Conservation (phyloP, 2,888 invertebrate species). For the Diogma glabrata region DNA sequence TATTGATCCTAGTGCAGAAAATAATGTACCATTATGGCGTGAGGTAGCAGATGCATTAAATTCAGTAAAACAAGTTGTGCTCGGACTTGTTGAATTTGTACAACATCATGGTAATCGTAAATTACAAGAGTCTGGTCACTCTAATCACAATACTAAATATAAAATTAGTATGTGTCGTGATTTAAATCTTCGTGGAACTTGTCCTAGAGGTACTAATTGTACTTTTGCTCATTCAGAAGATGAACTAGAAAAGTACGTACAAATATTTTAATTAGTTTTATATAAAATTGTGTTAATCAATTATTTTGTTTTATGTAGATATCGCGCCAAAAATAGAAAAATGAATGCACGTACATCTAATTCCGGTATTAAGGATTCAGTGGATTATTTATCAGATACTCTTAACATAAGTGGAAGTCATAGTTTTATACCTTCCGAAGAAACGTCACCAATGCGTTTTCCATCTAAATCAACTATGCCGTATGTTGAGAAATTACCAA, state of each 20-base stretch:
- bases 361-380: slow-evolving; percentile 25
- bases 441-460: slow-evolving; percentile 28
- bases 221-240: slow-evolving; percentile 88
- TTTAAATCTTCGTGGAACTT: slow-evolving; percentile 62
- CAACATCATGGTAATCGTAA: slow-evolving; percentile 61
- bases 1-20: slow-evolving; percentile 74
- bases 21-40: slow-evolving; percentile 48
- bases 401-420: slow-evolving; percentile 9
- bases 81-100: slow-evolving; percentile 66
- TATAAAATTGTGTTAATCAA: not conserved
- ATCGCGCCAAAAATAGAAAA: slow-evolving; percentile 54
- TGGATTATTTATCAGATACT: slow-evolving; percentile 23
- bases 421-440: slow-evolving; percentile 24
- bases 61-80: slow-evolving; percentile 57
- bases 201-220: slow-evolving; percentile 77
- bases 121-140: slow-evolving; percentile 44
- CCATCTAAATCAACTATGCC: slow-evolving; percentile 14
- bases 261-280: slow-evolving; percentile 31
- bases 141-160: slow-evolving; percentile 58
- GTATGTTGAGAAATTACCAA: slow-evolving; percentile 6
- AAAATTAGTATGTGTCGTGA: slow-evolving; percentile 88
- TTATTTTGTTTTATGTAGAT: slow-evolving; percentile 28
- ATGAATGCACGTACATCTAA: slow-evolving; percentile 31
- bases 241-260: slow-evolving; percentile 59
- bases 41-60: slow-evolving; percentile 55